Percentiles rank a stretch among this genome's conserved stretches.
These are phyloP conservation scores for Odobenus rosmarus DNA, from an alignment of 2,113 vertebrate species.

Conservation along the genomic window DNA sequence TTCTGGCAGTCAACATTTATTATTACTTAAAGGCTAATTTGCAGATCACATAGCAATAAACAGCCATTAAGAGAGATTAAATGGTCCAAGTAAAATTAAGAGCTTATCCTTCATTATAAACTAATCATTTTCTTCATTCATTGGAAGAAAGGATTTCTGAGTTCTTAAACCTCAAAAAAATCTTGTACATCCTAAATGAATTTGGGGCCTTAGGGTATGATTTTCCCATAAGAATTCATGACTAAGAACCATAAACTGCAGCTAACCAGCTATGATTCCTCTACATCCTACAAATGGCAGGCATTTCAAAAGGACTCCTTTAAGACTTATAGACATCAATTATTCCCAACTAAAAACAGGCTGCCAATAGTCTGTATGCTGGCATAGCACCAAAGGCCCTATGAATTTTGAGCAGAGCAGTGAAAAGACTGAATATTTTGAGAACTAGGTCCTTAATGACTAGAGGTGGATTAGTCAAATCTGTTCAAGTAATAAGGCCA, in stretches of 20 bases:
- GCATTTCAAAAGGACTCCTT: slow-evolving; percentile 72
- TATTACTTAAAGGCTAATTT: slow-evolving; percentile 59
- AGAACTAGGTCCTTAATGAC: slow-evolving; percentile 80
- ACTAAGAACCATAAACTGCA: slow-evolving; percentile 46
- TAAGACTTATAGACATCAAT: slow-evolving; percentile 75
- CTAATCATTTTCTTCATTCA: slow-evolving; percentile 53
- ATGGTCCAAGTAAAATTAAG: slow-evolving; percentile 61
- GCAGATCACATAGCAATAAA: slow-evolving; percentile 69
- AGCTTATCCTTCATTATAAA: slow-evolving; percentile 61
- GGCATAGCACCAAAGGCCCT: slow-evolving; percentile 77
- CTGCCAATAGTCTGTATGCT: slow-evolving; percentile 57
- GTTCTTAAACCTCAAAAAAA: slow-evolving; percentile 37
- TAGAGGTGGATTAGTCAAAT: slow-evolving; percentile 82
- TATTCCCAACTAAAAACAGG: slow-evolving; percentile 69
- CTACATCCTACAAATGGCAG: slow-evolving; percentile 58
- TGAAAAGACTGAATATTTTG: slow-evolving; percentile 76
- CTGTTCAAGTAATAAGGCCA: slow-evolving; percentile 81
- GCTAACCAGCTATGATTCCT: slow-evolving; percentile 41
- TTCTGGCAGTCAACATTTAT: slow-evolving; percentile 50
- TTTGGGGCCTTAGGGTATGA: not conserved
- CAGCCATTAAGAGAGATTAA: slow-evolving; percentile 70
- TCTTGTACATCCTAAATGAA: slow-evolving; percentile 10
- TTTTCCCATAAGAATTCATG: slow-evolving; percentile 56
- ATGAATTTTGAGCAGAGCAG: slow-evolving; percentile 66
- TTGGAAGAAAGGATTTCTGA: slow-evolving; percentile 33